Conservation (phyloP, 2,888 invertebrate genomes). For the Alloscopus bannaensis region DNA sequence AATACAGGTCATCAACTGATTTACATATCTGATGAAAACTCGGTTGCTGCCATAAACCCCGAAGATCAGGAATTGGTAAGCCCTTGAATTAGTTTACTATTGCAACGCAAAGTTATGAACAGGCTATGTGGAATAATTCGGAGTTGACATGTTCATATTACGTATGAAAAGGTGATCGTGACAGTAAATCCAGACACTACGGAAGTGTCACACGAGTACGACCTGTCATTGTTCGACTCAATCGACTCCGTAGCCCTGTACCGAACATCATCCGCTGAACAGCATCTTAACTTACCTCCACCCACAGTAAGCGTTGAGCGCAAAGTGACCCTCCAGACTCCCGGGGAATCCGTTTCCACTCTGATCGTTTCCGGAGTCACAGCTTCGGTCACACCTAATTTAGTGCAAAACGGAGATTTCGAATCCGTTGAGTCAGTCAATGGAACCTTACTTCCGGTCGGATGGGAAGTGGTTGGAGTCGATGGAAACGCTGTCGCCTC, state of each 20-base stretch:
- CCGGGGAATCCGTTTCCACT: conserved; percentile 67
- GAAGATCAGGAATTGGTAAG: conserved; percentile 51
- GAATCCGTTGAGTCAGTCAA: conserved; percentile 41
- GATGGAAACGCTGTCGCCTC: conserved; percentile 29
- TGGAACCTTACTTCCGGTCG: not conserved
- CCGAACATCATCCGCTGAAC: conserved; percentile 65
- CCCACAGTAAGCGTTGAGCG: conserved; percentile 25
- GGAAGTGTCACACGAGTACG: conserved; percentile 14
- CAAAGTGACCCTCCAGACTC: conserved; percentile 22
- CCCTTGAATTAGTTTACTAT: not conserved
- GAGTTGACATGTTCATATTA: conserved; percentile 28
- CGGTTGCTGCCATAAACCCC: conserved; percentile 65
- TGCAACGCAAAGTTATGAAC: no score
- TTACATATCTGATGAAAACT: conserved; percentile 55
- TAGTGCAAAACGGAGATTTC: conserved; percentile 67
- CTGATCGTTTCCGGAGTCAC: conserved; percentile 39
- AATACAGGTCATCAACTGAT: conserved; percentile 61
- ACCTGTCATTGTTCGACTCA: conserved; percentile 38
- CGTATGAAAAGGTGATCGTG: conserved; percentile 47
- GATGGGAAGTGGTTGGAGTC: not conserved
- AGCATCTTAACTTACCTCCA: conserved; percentile 42
- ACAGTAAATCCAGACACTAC: conserved; percentile 26
- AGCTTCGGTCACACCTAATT: conserved; percentile 23
- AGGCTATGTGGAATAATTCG: not conserved
- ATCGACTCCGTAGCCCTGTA: conserved; percentile 25